phyloP scores from a whole-genome alignment of 2,888 invertebrate species.

The Pherbina coryleti region DNA sequence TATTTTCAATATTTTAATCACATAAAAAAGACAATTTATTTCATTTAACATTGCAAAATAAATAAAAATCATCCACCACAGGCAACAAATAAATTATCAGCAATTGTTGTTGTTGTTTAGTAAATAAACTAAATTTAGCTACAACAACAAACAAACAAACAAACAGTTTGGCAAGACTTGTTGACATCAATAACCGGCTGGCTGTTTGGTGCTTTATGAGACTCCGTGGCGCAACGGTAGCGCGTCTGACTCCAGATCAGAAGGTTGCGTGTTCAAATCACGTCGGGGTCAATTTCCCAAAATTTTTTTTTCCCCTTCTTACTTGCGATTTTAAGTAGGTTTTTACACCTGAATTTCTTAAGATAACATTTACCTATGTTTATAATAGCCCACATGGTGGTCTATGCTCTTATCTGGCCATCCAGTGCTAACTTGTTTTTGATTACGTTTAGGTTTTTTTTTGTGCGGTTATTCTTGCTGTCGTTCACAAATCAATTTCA shows the following conservation, averaged over 20 bases:
- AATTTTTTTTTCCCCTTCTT: not conserved
- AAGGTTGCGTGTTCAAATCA: slow-evolving; percentile 67
- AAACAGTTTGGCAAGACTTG: no score
- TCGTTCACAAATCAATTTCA: slow-evolving; percentile 8
- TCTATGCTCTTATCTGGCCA: not conserved
- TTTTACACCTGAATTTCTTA: not conserved
- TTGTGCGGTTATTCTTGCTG: not conserved
- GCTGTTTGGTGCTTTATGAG: slow-evolving; percentile 12
- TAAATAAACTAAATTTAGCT: no score
- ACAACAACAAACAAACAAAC: no score
- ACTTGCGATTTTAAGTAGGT: no score
- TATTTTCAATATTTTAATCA: no score
- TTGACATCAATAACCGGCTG: not conserved
- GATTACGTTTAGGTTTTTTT: not conserved
- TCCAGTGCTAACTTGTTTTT: slow-evolving; percentile 35
- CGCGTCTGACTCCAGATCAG: slow-evolving; percentile 68
- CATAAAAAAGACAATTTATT: no score
- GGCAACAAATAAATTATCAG: no score
- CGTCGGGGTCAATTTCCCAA: slow-evolving; percentile 59
- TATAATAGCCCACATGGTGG: not conserved
- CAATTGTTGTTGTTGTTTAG: no score
- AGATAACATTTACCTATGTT: not conserved
- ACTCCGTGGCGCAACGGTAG: slow-evolving; percentile 68
- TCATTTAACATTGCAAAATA: no score
- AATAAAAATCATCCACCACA: no score